These are phyloP conservation scores for Trigoniulus corallinus DNA, from an alignment of 1,140 invertebrate species.

Conservation along the genomic window DNA sequence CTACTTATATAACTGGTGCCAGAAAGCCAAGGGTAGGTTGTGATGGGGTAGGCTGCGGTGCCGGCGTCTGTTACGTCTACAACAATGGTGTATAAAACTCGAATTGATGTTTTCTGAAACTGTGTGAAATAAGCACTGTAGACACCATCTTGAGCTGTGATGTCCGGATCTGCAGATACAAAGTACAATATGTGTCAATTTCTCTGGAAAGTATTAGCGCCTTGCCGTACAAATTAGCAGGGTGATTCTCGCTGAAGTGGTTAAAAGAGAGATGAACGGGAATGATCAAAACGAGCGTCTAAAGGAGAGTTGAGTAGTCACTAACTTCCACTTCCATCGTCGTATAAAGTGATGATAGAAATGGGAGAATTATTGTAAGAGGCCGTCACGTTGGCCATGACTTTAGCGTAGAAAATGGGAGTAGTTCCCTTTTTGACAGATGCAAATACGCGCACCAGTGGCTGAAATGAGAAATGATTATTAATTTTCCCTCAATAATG, in stretches of 20 bases:
- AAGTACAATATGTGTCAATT: slow-evolving; percentile 3
- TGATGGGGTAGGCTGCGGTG: background rate
- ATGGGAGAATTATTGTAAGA: slow-evolving; percentile 13
- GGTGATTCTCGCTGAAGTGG: slow-evolving; percentile 6
- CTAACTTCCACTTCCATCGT: slow-evolving; percentile 31
- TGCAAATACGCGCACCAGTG: slow-evolving; percentile 14
- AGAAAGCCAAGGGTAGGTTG: background rate
- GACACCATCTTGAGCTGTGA: slow-evolving; percentile 43
- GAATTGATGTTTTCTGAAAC: slow-evolving; percentile 7
- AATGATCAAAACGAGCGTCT: background rate
- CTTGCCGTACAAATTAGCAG: too few relatives aligned
- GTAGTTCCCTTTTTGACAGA: slow-evolving; percentile 17
- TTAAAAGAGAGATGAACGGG: too few relatives aligned
- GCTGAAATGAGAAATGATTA: too few relatives aligned
- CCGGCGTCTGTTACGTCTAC: background rate
- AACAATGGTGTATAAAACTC: background rate
- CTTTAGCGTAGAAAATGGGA: slow-evolving; percentile 20
- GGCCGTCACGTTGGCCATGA: slow-evolving; percentile 19
- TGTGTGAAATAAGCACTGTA: slow-evolving; percentile 43
- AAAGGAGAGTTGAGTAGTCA: slow-evolving; percentile 30
- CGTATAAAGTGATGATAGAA: slow-evolving; percentile 17
- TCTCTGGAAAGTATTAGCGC: too few relatives aligned
- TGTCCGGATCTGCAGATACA: slow-evolving; percentile 38
- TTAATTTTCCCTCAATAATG: too few relatives aligned
- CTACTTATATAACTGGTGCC: background rate